Evolutionary conservation across 2,797 vertebrate genomes (phyloP).

Genomic region (Scyliorhinus canicula): DNA sequence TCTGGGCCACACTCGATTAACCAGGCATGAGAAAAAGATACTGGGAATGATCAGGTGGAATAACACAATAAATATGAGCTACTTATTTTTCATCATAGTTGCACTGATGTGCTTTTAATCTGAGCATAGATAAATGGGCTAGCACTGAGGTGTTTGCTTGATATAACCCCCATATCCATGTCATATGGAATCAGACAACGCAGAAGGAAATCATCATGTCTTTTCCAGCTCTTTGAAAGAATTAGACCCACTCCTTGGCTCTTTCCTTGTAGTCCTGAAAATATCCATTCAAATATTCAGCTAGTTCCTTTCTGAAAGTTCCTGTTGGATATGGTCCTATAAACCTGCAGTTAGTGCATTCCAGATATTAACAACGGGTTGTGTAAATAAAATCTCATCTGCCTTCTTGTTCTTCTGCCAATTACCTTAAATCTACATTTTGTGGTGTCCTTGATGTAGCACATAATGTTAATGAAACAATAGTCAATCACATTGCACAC

Average conservation of each 20-base stretch:
- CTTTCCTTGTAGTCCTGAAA: background rate
- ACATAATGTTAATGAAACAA: too few species aligned
- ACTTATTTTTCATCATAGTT: background rate
- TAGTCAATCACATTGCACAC: background rate
- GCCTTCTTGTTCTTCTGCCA: background rate
- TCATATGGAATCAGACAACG: background rate
- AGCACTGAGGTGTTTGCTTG: background rate
- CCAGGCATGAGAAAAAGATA: background rate
- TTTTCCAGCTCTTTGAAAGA: background rate
- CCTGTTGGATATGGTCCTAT: background rate
- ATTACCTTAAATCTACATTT: too few species aligned
- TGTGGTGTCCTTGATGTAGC: background rate
- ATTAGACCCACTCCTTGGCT: background rate
- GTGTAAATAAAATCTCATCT: background rate
- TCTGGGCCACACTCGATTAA: background rate
- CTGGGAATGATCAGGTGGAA: background rate
- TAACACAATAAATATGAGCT: background rate
- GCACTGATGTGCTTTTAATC: background rate
- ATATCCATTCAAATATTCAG: background rate
- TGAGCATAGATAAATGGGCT: background rate
- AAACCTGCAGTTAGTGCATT: background rate
- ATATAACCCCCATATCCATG: background rate
- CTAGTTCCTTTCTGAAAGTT: background rate
- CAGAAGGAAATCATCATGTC: background rate
- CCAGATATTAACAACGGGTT: background rate